Base-by-base conservation (phyloP, 2,888 invertebrate genomes). In the Catocala sponsa region DNA sequence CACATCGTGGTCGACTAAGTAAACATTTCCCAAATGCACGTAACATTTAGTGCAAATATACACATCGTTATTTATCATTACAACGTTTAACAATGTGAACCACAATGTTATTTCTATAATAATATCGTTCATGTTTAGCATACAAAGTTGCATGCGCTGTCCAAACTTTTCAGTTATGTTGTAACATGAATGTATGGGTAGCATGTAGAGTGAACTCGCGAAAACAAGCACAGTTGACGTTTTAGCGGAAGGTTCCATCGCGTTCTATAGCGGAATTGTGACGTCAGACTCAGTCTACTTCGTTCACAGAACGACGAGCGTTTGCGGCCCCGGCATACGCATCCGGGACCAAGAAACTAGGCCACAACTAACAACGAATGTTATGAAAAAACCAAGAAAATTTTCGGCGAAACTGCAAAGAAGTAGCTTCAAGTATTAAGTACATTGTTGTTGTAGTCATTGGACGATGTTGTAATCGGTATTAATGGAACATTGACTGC, bases 331-430 rank as follows among this genome's bases (percentile, higher is more conserved):
- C 79, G 79, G 67, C 76, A 75, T 66, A 83, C 78, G 79, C 81
- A 83, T 85, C 85, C 85, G 84, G 80, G 76, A 76, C 71, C 69
- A 66, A 43, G 68, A 81, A 85, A 78, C 77, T 85, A 80, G 85
- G 82, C 65, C 84, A 82, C 74, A 59, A 63, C 67, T 68, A 64
- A 64, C 65, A 63, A 66, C 59, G 65, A 68, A 68, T 66, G 59
- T 61, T 65, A 55, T 60, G 58, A 60, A 71, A 65, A 71, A 69
- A 59, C 51, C 12, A 33, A 52, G n/a, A 25, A 38, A 32, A 41
- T 46, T 38, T 55, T 53, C 11, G 53, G n/a, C 43, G 44, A 25
- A 44, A 38, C 5, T 43, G 4, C 46, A 15, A 46, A 46, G 46
- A 11, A 42, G 15, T 13, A 7, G 9, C 7, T 15, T 46, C 7